Evolutionary conservation across 2,113 vertebrate genomes (phyloP).

Genomic region (Alligator mississippiensis): DNA sequence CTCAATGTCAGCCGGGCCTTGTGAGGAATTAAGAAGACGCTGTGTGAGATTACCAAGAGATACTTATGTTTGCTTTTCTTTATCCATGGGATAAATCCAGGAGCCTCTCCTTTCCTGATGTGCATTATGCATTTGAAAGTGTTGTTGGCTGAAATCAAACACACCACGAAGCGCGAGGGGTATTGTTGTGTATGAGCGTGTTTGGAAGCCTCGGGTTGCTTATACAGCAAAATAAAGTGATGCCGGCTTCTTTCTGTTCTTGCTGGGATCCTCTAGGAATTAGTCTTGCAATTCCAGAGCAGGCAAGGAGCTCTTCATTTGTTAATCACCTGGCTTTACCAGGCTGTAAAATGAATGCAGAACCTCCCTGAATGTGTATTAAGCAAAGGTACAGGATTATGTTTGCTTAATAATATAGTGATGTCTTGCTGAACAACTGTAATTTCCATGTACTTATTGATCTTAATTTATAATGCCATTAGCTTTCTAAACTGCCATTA

Average conservation of each 20-base stretch:
- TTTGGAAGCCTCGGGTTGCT: slow-evolving; percentile 68
- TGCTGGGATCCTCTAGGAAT: slow-evolving; percentile 55
- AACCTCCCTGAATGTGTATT: slow-evolving; percentile 53
- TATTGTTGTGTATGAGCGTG: not conserved
- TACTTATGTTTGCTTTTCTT: slow-evolving; percentile 58
- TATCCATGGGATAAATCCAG: slow-evolving; percentile 63
- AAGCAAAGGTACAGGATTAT: slow-evolving; percentile 74
- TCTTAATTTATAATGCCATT: slow-evolving; percentile 88
- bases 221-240: slow-evolving; percentile 69
- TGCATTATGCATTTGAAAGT: slow-evolving; percentile 60
- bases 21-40: slow-evolving; percentile 33
- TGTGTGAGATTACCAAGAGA: slow-evolving; percentile 39
- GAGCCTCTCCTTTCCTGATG: slow-evolving; percentile 52
- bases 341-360: slow-evolving; percentile 54
- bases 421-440: slow-evolving; percentile 81
- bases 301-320: slow-evolving; percentile 55
- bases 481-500: slow-evolving; percentile 86
- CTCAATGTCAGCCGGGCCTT: slow-evolving; percentile 24
- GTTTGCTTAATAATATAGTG: slow-evolving; percentile 79
- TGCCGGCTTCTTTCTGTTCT: slow-evolving; percentile 27
- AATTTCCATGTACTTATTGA: slow-evolving; percentile 87
- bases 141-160: slow-evolving; percentile 50
- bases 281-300: slow-evolving; percentile 53
- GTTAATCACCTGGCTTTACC: slow-evolving; percentile 69
- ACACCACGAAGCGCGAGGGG: not conserved